A percentile compares a stretch with the other conserved stretches of the same genome.
Conservation (phyloP, 2,797 vertebrate genomes). For the Esox masquinongy region DNA sequence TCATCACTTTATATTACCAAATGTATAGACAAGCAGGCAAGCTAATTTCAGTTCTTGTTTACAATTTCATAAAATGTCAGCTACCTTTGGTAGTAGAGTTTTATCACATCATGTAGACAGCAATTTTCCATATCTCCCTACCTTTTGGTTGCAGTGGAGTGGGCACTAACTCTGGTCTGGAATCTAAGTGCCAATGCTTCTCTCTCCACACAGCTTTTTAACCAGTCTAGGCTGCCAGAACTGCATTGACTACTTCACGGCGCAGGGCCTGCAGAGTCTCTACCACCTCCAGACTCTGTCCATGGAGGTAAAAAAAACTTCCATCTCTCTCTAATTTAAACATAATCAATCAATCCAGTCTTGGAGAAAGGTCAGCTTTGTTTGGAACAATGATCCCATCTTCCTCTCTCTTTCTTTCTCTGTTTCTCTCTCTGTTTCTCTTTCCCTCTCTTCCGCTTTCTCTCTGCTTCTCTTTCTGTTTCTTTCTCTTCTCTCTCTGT, state of each 20-base stretch:
- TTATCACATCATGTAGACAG: not conserved
- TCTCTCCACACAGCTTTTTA: slow-evolving; percentile 92
- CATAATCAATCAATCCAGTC: not conserved
- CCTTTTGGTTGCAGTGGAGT: not conserved
- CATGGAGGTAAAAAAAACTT: slow-evolving; percentile 87
- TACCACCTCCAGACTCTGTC: slow-evolving; percentile 98
- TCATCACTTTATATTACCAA: not conserved
- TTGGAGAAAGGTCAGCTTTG: not conserved
- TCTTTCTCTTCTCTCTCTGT: not conserved
- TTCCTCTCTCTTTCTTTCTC: not conserved
- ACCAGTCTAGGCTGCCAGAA: slow-evolving; percentile 98
- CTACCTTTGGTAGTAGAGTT: not conserved
- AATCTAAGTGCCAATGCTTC: slow-evolving; percentile 76
- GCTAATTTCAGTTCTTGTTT: not conserved
- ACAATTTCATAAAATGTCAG: slow-evolving; percentile 21
- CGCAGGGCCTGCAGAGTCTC: slow-evolving; percentile 94
- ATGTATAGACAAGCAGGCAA: not conserved
- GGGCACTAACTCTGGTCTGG: not conserved
- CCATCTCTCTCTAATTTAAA: not conserved
- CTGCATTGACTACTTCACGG: slow-evolving; percentile 98
- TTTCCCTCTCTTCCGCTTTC: not conserved
- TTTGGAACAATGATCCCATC: not conserved
- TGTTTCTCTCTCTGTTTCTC: not conserved
- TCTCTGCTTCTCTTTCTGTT: not conserved
- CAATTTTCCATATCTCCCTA: not conserved